Evolutionary conservation across 2,113 vertebrate species (phyloP).

Genomic region (Bubalus kerabau): DNA sequence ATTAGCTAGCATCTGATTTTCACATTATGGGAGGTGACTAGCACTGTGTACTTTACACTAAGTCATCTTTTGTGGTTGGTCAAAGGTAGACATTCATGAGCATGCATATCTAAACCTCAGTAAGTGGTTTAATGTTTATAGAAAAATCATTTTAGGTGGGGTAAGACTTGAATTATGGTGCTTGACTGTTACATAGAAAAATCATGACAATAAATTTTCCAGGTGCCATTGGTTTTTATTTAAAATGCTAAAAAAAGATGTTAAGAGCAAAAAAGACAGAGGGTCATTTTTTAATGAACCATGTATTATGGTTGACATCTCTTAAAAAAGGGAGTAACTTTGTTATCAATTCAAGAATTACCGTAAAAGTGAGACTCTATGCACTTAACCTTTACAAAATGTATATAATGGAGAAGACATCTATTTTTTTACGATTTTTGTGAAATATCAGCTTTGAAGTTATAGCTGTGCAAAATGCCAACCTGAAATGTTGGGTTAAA

Average conservation of each 20-base stretch:
- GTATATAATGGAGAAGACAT: not conserved
- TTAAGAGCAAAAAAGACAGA: not conserved
- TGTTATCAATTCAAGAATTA: conserved; percentile 30
- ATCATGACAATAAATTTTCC: not conserved
- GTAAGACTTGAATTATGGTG: not conserved
- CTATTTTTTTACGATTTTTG: not conserved
- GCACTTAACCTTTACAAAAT: conserved; percentile 53
- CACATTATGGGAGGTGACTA: not conserved
- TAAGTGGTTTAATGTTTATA: not conserved
- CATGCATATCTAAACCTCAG: not conserved
- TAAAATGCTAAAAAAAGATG: not conserved
- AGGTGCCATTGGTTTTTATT: not conserved
- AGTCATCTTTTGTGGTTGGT: not conserved
- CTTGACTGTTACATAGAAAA: not conserved
- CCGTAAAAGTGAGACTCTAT: not conserved
- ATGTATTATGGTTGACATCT: conserved; percentile 37
- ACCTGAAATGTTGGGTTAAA: not conserved
- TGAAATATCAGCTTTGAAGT: conserved; percentile 36
- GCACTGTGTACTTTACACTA: not conserved
- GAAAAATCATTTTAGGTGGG: not conserved
- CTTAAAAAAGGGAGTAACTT: conserved; percentile 30
- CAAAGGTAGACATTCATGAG: not conserved
- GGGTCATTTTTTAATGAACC: conserved; percentile 25
- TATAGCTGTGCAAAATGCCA: conserved; percentile 38
- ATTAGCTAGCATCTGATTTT: not conserved